A percentile compares a stretch with the other conserved stretches of the same genome.
Evolutionary conservation across 1,140 invertebrate genomes (phyloP).

Genomic region (Drosophila tani): DNA sequence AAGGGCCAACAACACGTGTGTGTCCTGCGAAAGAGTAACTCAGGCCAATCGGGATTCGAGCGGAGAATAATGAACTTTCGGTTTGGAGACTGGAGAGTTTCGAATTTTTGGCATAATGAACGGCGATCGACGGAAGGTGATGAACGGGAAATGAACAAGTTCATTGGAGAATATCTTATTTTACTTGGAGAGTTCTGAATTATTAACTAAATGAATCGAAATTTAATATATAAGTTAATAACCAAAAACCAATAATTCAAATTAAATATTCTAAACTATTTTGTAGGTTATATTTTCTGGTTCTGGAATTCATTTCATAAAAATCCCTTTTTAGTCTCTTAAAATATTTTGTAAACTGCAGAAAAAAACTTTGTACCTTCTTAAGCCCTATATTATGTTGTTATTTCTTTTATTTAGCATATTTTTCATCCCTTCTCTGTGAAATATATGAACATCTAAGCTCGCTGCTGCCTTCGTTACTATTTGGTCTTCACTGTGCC

Average conservation of each 20-base stretch:
- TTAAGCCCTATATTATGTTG: too few relatives aligned
- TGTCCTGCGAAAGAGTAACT: slow-evolving; percentile 53
- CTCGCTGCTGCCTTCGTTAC: not conserved
- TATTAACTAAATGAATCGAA: too few relatives aligned
- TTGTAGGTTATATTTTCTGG: too few relatives aligned
- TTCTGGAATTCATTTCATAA: too few relatives aligned
- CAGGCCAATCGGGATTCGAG: too few relatives aligned
- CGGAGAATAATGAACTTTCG: not conserved
- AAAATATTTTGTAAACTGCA: not conserved
- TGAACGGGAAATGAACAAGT: not conserved
- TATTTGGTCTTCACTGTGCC: slow-evolving; percentile 28
- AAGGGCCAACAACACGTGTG: slow-evolving; percentile 57
- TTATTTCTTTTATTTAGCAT: too few relatives aligned
- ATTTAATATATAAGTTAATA: too few relatives aligned
- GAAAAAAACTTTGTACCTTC: not conserved
- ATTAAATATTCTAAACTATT: too few relatives aligned
- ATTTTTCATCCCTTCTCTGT: too few relatives aligned
- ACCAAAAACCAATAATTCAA: too few relatives aligned
- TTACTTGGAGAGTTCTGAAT: not conserved
- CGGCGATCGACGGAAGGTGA: not conserved
- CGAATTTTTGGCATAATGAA: not conserved
- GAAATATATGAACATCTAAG: not conserved
- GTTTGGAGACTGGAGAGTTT: not conserved
- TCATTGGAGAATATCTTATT: too few relatives aligned
- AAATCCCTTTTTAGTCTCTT: not conserved